Percentiles rank a stretch among this genome's conserved stretches.
phyloP scores from a whole-genome alignment of 2,113 vertebrate species.

The Kobus ellipsiprymnus region DNA sequence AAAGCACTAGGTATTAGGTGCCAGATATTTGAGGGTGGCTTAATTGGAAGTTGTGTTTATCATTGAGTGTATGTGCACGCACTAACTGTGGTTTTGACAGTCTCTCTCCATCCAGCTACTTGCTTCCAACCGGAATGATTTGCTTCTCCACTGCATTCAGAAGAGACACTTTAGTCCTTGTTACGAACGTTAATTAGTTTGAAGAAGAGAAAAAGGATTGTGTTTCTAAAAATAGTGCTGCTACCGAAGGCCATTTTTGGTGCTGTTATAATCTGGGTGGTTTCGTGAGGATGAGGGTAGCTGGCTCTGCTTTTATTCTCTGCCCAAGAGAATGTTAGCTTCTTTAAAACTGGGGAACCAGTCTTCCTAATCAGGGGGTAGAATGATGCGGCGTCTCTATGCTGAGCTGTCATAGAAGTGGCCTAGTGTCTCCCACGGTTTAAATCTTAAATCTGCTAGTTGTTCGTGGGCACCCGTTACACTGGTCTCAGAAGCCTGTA shows the following conservation, averaged over 20 bases:
- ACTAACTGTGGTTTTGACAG: constrained; percentile 43
- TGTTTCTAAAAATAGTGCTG: constrained; percentile 61
- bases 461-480: neutral
- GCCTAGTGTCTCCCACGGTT: neutral
- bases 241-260: neutral
- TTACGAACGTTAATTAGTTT: constrained; percentile 74
- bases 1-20: constrained; percentile 27
- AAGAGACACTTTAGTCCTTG: constrained; percentile 64
- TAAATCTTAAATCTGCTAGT: neutral
- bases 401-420: neutral
- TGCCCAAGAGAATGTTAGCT: neutral
- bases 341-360: neutral
- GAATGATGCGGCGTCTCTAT: neutral
- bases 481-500: neutral
- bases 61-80: neutral
- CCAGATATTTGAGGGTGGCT: constrained; percentile 8
- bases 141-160: constrained; percentile 56
- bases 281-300: constrained; percentile 29
- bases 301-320: constrained; percentile 28
- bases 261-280: neutral
- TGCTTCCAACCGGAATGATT: constrained; percentile 56
- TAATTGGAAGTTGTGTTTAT: constrained; percentile 62
- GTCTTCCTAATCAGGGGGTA: neutral
- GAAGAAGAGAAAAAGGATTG: constrained; percentile 49
- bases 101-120: neutral